Evolutionary conservation across 2,888 invertebrate species (phyloP), one percentile per base, ranked within the genome.

Genomic region (Dryadula phaetusa): DNA sequence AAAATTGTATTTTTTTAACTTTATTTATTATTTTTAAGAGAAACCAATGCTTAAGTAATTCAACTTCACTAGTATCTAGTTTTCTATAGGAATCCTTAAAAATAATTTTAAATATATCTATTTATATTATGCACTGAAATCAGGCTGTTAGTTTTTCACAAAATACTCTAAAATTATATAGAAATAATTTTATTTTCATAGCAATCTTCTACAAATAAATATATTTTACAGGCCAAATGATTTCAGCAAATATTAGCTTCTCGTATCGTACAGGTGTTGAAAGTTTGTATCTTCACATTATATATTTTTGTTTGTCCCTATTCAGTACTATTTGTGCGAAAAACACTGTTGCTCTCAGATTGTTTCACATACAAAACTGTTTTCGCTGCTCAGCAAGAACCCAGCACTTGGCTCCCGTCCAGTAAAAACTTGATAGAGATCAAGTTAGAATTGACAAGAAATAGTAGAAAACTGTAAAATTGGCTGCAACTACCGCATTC

Each of bases 371-470:
- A 70, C 52, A 67, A 67, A 70, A 71, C 69, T 70, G 71, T 74
- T 74, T 72, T 71, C 72, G 42, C 67, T 56, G 64, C 52, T 69
- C 66, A 61, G 69, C 70, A 71, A 73, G 69, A 71, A 66, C 64
- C 63, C 60, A 64, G 61, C 53, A 56, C 64, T 71, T 74, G 74
- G 74, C 68, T 67, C 22, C 28, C 32, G 47, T 69, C 71, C 72
- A 74, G 70, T 52, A 69, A 70, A 67, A 70, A 66, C 72, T 53
- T 47, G 70, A 74, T 72, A 69, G 71, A 67, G 70, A 72, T 74
- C 69, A 69, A 74, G 68, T 72, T 72, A 64, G 69, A 72, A 72
- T 72, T 71, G 72, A 72, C 72, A 72, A 71, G 71, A 67, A 71
- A 71, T 67, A 61, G 66, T 69, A 54, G 64, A 64, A 67, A 62